Base-by-base conservation (phyloP, 2,113 vertebrate species). In the Pelecanus crispus region DNA sequence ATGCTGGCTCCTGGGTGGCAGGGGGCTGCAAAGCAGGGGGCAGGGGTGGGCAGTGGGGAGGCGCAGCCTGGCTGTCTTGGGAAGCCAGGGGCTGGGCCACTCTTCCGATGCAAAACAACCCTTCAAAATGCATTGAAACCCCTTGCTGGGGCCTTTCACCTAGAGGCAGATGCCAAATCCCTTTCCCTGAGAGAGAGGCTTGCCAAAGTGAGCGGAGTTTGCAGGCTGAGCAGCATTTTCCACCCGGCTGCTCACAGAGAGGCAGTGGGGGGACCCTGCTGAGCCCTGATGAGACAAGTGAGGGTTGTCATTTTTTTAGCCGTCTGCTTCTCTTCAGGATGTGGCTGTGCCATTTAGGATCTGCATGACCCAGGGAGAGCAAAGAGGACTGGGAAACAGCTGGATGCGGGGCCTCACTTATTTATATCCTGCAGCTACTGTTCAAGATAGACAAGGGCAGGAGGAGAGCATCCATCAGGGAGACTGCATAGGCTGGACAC, bases 221-320 rank as follows among this genome's bases (percentile, higher is more conserved):
- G 40, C 44, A 59, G 61, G 29, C 90, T 61, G 45, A 90, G 82
- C 58, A 77, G 36, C 9, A 3, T 95, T 93, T 93, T 88, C 72
- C 28, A 77, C 58, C 40, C 6, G 2, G 40, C 15, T 0, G 0
- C 34, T 56, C 10, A 7, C 1, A 4, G 70, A 55, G 44, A 44
- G 53, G 71, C 62, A 52, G 49, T 2, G 3, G 28, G 50, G 87
- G 65, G 55, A 74, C 38, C 22, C 68, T 25, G 38, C 55, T 3
- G 6, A 94, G 47, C 47, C 40, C 19, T 77, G 58, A 65, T 71
- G 42, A 79, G 26, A 42, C 14, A 34, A 59, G 24, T 32, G 38
- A 81, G 40, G 26, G 3, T 3, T 89, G 56, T 63, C 6, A 17
- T 40, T 53, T 90, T 75, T 80, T 56, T 2, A 79, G 55, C 19